Percentiles rank a stretch among this genome's conserved stretches.
Conservation (phyloP, 2,888 invertebrate species). For the Ormyrus pomaceus region DNA sequence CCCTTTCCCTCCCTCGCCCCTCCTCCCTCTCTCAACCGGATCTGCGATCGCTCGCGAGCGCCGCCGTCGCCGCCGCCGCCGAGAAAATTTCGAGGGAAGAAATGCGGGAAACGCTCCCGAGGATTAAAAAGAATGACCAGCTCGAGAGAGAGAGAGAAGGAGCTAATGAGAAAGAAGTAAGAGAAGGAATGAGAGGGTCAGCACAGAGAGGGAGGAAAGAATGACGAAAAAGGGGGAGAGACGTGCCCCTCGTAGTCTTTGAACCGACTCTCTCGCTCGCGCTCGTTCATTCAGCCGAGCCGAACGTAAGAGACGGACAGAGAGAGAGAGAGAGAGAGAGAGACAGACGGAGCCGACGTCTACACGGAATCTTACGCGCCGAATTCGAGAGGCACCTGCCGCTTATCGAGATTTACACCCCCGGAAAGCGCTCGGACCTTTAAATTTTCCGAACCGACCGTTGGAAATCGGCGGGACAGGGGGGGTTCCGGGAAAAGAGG, state of each 20-base stretch:
- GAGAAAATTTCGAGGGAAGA: constrained; percentile 16
- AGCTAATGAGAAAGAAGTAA: not conserved
- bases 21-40: too few relatives aligned
- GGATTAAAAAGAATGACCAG: too few relatives aligned
- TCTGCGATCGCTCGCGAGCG: not conserved
- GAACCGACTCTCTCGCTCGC: too few relatives aligned
- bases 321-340: constrained; percentile 4
- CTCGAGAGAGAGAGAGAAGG: not conserved
- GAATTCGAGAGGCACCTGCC: too few relatives aligned
- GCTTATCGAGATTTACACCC: too few relatives aligned
- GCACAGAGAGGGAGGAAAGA: constrained; percentile 7
- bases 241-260: too few relatives aligned
- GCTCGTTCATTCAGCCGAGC: too few relatives aligned
- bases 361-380: too few relatives aligned
- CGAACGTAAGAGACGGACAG: not conserved
- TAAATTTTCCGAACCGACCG: too few relatives aligned
- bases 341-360: not conserved
- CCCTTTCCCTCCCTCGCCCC: not conserved
- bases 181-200: not conserved
- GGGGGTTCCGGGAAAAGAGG: too few relatives aligned
- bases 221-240: constrained; percentile 31
- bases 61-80: not conserved
- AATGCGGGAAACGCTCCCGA: not conserved
- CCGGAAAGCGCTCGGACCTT: too few relatives aligned
- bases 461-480: too few relatives aligned